A percentile compares a stretch with the other conserved stretches of the same genome.
phyloP scores from a whole-genome alignment of 2,113 vertebrate genomes.

The Apaloderma vittatum region DNA sequence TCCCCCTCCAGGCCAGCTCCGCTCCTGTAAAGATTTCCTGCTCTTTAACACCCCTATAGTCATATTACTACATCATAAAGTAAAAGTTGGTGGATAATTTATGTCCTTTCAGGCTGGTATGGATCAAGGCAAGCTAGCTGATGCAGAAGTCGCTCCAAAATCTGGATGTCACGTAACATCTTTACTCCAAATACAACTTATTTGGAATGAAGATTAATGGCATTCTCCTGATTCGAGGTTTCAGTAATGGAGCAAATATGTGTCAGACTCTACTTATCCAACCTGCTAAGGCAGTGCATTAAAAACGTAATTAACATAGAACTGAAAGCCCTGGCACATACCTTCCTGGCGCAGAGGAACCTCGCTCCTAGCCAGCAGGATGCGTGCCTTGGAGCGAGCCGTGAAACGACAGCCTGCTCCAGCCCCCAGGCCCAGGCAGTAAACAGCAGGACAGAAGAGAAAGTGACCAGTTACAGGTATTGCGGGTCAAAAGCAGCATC shows the following conservation, averaged over 20 bases:
- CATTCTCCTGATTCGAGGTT: neutral
- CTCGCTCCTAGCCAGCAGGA: neutral
- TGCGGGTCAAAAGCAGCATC: neutral
- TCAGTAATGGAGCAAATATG: neutral
- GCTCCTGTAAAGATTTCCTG: neutral
- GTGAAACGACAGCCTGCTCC: neutral
- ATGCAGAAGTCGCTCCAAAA: constrained; percentile 8
- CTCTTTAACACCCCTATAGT: neutral
- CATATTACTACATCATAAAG: neutral
- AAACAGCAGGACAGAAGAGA: neutral
- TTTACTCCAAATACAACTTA: neutral
- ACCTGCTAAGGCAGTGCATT: neutral
- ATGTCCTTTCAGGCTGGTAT: neutral
- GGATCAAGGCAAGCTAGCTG: neutral
- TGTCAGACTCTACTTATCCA: constrained; percentile 4
- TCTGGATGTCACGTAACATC: neutral
- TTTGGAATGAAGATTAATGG: neutral
- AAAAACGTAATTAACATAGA: constrained; percentile 21
- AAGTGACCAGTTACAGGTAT: neutral
- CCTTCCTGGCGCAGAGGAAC: neutral
- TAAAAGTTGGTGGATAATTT: neutral
- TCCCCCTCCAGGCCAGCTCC: neutral
- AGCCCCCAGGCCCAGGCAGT: neutral
- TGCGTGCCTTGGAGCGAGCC: neutral
- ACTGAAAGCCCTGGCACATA: neutral